Percentiles rank a stretch among this genome's conserved stretches.
Conservation (phyloP, 2,888 invertebrate genomes). For the Aquatica leii region DNA sequence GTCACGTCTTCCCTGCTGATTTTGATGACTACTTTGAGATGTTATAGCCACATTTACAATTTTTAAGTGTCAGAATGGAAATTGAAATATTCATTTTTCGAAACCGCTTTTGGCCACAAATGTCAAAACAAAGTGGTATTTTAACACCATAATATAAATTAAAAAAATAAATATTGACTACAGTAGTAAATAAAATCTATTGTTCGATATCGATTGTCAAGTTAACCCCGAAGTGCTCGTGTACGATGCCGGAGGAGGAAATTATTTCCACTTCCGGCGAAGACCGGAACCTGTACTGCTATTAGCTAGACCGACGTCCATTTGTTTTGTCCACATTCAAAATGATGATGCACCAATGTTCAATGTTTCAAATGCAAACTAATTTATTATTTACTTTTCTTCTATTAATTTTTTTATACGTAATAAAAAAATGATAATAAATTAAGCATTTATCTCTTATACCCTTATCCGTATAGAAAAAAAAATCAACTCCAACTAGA, state of each 20-base stretch:
- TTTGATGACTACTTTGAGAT: constrained; percentile 21
- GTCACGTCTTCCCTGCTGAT: constrained; percentile 31
- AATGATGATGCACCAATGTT: constrained; percentile 14
- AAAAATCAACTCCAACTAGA: constrained; percentile 23
- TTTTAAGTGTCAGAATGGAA: background rate
- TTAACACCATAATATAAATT: background rate
- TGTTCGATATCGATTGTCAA: constrained; percentile 32
- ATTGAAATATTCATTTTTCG: background rate
- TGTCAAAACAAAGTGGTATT: background rate
- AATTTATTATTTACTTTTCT: constrained; percentile 11
- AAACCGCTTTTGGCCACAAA: background rate
- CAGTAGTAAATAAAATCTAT: constrained; percentile 24
- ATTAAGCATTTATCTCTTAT: background rate
- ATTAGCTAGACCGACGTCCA: constrained; percentile 53
- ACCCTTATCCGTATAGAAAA: constrained; percentile 21
- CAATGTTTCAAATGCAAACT: constrained; percentile 18
- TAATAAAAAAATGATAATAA: background rate
- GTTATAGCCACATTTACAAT: background rate
- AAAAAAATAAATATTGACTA: background rate
- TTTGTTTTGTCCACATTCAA: constrained; percentile 37
- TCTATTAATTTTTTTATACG: background rate
- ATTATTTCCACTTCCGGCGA: constrained; percentile 57
- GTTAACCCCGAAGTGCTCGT: constrained; percentile 31
- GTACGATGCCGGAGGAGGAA: constrained; percentile 48
- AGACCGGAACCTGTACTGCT: constrained; percentile 53